A percentile compares a stretch with the other conserved stretches of the same genome.
Evolutionary conservation across 2,113 vertebrate species (phyloP).

Genomic region (Coreoperca whiteheadi): DNA sequence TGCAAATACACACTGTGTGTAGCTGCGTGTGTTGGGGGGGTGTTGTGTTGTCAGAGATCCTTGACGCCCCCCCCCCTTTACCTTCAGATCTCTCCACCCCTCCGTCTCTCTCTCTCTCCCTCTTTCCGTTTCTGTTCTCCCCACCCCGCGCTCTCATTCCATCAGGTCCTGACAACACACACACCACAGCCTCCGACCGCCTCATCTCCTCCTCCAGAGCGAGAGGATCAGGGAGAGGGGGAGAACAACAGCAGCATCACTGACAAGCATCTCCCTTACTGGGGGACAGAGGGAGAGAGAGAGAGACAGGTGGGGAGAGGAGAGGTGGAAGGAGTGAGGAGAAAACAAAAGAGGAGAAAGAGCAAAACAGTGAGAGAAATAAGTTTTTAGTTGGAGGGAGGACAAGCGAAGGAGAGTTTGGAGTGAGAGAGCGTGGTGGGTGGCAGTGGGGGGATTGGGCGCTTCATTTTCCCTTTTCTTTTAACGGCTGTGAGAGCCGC

Average conservation of each 20-base stretch:
- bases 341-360: neutral
- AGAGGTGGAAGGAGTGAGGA: conserved; percentile 23
- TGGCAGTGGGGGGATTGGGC: conserved; percentile 32
- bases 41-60: conserved; percentile 36
- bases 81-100: conserved; percentile 29
- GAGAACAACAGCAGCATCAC: conserved; percentile 52
- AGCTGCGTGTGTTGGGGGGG: neutral
- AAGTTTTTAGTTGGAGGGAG: conserved; percentile 64
- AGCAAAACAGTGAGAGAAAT: conserved; percentile 24
- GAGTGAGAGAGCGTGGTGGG: conserved; percentile 47
- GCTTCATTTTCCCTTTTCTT: conserved; percentile 46
- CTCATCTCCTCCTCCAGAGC: conserved; percentile 66
- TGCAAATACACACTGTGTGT: conserved; percentile 4
- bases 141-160: conserved; percentile 66
- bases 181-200: conserved; percentile 60
- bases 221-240: conserved; percentile 58
- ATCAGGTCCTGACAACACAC: conserved; percentile 72
- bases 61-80: neutral
- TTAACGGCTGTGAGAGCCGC: conserved; percentile 35
- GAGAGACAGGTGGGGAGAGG: neutral
- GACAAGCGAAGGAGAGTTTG: conserved; percentile 53
- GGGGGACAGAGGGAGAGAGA: conserved; percentile 18
- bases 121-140: conserved; percentile 28
- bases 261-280: conserved; percentile 51
- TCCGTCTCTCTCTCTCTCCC: conserved; percentile 16